These are phyloP conservation scores for Zhuqinia jingwanae DNA, from an alignment of 2,888 invertebrate species.

Conservation along the genomic window DNA sequence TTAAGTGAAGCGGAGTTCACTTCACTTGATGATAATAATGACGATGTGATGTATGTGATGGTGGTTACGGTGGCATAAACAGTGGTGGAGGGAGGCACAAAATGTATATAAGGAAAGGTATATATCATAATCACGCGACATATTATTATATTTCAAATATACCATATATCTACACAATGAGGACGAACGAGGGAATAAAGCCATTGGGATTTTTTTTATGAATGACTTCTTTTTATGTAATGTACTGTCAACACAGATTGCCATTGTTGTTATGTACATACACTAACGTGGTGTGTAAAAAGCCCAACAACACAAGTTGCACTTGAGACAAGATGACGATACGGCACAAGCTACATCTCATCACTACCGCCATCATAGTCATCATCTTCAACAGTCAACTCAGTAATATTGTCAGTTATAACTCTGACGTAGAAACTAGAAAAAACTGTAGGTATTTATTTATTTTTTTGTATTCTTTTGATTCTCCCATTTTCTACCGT, in stretches of 20 bases:
- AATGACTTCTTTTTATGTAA: conserved; percentile 58
- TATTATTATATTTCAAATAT: too few species aligned
- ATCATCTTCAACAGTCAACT: neutral
- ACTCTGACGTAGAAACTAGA: conserved; percentile 40
- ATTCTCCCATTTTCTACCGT: conserved; percentile 17
- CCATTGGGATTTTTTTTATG: conserved; percentile 52
- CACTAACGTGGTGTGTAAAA: neutral
- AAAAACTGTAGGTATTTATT: neutral
- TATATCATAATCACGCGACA: too few species aligned
- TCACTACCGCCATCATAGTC: neutral
- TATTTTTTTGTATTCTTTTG: neutral
- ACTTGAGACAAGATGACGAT: conserved; percentile 9
- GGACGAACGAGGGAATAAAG: conserved; percentile 31
- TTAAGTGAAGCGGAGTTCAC: neutral
- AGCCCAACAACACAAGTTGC: conserved; percentile 8
- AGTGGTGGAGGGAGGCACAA: neutral
- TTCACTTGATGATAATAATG: neutral
- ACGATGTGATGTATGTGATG: neutral
- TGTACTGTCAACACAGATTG: conserved; percentile 46
- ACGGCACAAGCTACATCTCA: conserved; percentile 30
- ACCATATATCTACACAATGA: neutral
- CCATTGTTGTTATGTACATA: neutral
- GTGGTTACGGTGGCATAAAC: neutral
- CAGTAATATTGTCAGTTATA: neutral
- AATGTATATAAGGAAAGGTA: neutral